phyloP scores from a whole-genome alignment of 2,888 invertebrate species.

The Elmis aenea region DNA sequence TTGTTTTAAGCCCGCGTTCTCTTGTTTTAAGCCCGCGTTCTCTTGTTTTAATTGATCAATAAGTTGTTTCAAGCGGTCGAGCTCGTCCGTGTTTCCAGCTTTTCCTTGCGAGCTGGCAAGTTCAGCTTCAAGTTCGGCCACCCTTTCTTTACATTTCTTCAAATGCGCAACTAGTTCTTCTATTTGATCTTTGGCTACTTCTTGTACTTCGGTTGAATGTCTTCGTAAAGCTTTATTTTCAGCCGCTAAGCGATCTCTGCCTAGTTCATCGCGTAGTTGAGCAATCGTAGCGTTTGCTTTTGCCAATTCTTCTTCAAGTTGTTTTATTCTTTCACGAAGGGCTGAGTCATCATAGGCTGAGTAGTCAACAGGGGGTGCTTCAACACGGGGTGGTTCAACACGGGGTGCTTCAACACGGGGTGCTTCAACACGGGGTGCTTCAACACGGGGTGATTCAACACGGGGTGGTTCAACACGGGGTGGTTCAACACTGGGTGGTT shows the following conservation, averaged over 20 bases:
- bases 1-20: not conserved
- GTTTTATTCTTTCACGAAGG: slow-evolving; percentile 6
- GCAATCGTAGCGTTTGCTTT: slow-evolving; percentile 29
- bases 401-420: not conserved
- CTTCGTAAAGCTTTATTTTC: slow-evolving; percentile 39
- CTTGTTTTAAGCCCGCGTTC: slow-evolving; percentile 1
- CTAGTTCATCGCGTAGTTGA: slow-evolving; percentile 21
- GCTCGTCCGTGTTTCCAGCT: not conserved
- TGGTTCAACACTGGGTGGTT: not conserved
- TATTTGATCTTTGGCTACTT: slow-evolving; percentile 39
- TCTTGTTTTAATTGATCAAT: slow-evolving; percentile 5
- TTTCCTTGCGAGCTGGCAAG: slow-evolving; percentile 10
- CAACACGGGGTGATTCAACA: not conserved
- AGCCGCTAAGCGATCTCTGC: slow-evolving; percentile 15
- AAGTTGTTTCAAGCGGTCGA: not conserved
- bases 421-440: not conserved
- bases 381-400: not conserved
- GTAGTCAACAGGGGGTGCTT: not conserved
- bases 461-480: not conserved
- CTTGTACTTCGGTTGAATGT: slow-evolving; percentile 38
- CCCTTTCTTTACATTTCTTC: slow-evolving; percentile 26
- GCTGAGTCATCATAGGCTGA: not conserved
- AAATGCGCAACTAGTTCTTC: slow-evolving; percentile 35
- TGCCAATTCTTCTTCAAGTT: slow-evolving; percentile 28
- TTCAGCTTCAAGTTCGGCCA: slow-evolving; percentile 28